Percentiles rank a stretch among this genome's conserved stretches.
Evolutionary conservation across 2,797 vertebrate species (phyloP).

Genomic region (Meriones psammophilus): DNA sequence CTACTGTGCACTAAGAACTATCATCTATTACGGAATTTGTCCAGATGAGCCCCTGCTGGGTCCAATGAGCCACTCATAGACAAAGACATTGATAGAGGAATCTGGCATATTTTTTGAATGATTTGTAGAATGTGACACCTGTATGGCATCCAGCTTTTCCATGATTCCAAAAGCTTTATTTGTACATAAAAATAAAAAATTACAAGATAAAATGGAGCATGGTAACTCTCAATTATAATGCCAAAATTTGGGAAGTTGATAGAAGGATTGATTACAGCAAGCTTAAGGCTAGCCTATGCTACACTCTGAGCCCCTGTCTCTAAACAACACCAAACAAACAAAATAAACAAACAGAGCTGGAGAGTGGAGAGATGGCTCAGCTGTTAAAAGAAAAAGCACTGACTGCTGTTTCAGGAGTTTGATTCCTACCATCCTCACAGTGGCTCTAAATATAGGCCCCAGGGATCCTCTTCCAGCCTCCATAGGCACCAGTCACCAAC

Average conservation of each 20-base stretch:
- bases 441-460: background rate
- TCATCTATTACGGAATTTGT: conserved; percentile 67
- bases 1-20: conserved; percentile 65
- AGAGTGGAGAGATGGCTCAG: background rate
- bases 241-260: background rate
- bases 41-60: conserved; percentile 70
- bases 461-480: background rate
- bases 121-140: conserved; percentile 74
- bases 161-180: conserved; percentile 50
- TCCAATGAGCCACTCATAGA: conserved; percentile 70
- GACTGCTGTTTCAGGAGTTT: background rate
- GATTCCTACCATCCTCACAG: background rate
- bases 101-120: conserved; percentile 72
- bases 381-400: background rate
- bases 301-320: background rate
- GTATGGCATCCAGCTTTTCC: conserved; percentile 48
- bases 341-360: background rate
- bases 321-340: background rate
- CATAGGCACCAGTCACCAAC: background rate
- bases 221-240: background rate
- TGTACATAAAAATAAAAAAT: conserved; percentile 42
- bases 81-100: conserved; percentile 78
- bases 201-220: background rate
- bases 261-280: background rate
- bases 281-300: background rate